These are phyloP conservation scores for Nomada ruficornis DNA, from an alignment of 2,888 invertebrate genomes.

Conservation along the genomic window DNA sequence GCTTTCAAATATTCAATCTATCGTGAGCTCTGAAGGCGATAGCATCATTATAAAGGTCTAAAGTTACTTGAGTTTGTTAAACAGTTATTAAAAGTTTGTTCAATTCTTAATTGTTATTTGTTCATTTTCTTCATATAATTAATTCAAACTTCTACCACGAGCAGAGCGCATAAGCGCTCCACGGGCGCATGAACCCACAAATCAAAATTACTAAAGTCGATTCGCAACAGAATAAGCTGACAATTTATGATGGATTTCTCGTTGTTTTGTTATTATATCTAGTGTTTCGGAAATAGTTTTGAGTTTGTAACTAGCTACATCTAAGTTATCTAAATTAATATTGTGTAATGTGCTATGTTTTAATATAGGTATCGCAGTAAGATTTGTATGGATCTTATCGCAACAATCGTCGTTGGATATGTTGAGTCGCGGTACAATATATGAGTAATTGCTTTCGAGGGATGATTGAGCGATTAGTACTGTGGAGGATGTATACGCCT, in stretches of 20 bases:
- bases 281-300: not conserved
- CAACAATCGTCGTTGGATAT: slow-evolving; percentile 29
- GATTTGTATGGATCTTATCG: not conserved
- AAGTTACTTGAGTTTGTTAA: too few relatives aligned
- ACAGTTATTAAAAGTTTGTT: too few relatives aligned
- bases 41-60: too few relatives aligned
- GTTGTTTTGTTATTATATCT: slow-evolving; percentile 6
- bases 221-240: not conserved
- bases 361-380: not conserved
- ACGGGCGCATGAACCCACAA: too few relatives aligned
- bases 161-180: too few relatives aligned
- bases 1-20: too few relatives aligned
- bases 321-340: slow-evolving; percentile 13
- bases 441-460: slow-evolving; percentile 4
- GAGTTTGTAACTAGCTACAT: slow-evolving; percentile 24
- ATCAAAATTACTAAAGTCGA: too few relatives aligned
- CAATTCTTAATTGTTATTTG: too few relatives aligned
- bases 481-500: slow-evolving; percentile 11
- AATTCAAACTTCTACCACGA: too few relatives aligned
- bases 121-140: too few relatives aligned
- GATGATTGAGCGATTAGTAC: slow-evolving; percentile 11
- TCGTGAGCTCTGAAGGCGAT: too few relatives aligned
- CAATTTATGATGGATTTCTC: not conserved
- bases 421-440: slow-evolving; percentile 19
- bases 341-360: not conserved